Percentiles rank a stretch among this genome's conserved stretches.
phyloP scores from a whole-genome alignment of 2,888 invertebrate genomes.

The Hirtodrosophila duncani region DNA sequence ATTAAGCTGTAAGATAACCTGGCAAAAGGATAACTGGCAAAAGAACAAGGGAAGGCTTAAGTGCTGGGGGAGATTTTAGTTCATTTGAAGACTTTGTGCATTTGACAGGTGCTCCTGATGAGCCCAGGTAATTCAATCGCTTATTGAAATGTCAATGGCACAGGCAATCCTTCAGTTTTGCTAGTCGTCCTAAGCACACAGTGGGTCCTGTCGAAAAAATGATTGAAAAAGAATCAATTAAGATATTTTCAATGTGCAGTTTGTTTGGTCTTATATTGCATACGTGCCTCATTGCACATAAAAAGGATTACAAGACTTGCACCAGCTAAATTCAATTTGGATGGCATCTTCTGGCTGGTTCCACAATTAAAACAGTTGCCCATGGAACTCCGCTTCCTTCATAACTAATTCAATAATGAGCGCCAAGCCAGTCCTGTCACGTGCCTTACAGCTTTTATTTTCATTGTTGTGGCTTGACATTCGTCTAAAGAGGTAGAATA shows the following conservation, averaged over 20 bases:
- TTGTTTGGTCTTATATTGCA: conserved; percentile 53
- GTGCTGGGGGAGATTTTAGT: background rate
- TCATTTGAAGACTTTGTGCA: too few species aligned
- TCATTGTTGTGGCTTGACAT: conserved; percentile 55
- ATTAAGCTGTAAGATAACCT: conserved; percentile 40
- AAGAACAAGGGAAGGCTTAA: conserved; percentile 31
- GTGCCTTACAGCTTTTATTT: conserved; percentile 59
- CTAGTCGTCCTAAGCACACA: conserved; percentile 26
- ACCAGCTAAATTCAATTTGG: conserved; percentile 30
- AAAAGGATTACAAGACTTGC: conserved; percentile 75
- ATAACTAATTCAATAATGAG: conserved; percentile 67
- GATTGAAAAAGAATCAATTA: conserved; percentile 25
- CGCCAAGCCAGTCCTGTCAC: conserved; percentile 59
- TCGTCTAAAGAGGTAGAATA: background rate
- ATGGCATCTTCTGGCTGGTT: conserved; percentile 12
- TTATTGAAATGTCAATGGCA: conserved; percentile 51
- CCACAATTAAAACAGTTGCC: conserved; percentile 34
- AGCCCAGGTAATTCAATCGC: conserved; percentile 38
- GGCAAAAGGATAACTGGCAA: conserved; percentile 12
- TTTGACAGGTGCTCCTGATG: conserved; percentile 47
- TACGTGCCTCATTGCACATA: conserved; percentile 76
- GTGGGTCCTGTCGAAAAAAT: background rate
- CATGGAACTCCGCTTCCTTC: background rate
- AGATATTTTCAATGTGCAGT: conserved; percentile 14
- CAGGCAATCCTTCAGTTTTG: conserved; percentile 1